phyloP scores from a whole-genome alignment of 2,797 vertebrate species.

The Lophotriccus pileatus region DNA sequence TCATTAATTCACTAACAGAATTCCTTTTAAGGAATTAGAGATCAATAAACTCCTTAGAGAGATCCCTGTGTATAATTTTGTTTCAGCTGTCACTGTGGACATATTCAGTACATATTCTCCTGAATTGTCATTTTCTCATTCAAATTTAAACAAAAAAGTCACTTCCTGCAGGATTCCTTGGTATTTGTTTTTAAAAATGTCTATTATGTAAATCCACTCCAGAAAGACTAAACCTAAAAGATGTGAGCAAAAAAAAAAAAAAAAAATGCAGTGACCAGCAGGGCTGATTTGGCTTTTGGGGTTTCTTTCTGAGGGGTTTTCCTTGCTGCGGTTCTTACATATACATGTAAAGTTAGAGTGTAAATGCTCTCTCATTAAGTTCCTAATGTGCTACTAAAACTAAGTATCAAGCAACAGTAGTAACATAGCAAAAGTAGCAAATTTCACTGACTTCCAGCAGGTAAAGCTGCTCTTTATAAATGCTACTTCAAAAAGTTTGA shows the following conservation, averaged over 20 bases:
- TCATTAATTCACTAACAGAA: background rate
- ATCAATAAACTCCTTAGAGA: background rate
- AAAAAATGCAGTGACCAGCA: background rate
- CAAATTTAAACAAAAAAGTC: background rate
- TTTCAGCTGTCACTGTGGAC: background rate
- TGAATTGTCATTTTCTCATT: background rate
- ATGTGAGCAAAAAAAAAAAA: background rate
- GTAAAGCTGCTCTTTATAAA: background rate
- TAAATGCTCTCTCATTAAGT: background rate
- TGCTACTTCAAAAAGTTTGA: background rate
- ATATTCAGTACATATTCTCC: background rate
- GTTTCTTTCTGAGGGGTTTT: too few relatives aligned
- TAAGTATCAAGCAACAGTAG: background rate
- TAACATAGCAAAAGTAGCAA: background rate
- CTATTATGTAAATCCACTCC: background rate
- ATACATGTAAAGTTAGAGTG: background rate
- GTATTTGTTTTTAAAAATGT: background rate
- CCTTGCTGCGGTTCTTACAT: background rate
- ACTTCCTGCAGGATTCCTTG: background rate
- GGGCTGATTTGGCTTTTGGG: background rate
- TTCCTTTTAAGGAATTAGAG: slow-evolving; percentile 12
- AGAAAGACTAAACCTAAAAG: background rate
- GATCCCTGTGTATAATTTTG: background rate
- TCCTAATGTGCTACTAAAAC: background rate
- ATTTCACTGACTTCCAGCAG: background rate